Evolutionary conservation across 2,797 vertebrate species (phyloP), one percentile per base, ranked within the genome.

Genomic region (Parotocinclus haroldoi): DNA sequence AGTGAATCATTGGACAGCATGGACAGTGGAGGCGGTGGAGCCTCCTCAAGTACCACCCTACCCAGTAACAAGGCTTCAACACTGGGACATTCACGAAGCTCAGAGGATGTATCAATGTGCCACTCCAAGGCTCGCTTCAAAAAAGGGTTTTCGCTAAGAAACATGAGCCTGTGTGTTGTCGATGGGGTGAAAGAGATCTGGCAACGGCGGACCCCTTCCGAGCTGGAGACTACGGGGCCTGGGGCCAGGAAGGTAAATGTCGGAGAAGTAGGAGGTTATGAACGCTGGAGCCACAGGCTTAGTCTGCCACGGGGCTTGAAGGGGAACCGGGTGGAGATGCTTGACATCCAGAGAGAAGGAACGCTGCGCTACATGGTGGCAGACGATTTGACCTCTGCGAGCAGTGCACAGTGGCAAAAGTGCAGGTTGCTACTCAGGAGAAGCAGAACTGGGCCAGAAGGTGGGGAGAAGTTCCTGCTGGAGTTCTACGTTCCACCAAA

Each of bases 401-500:
- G 94, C 0, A 84, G 88, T 0, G 90, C 92, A 0, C 96, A 94
- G 85, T 99, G 96, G 96, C 96, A 98, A 84, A 98, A 98, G 79
- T 98, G 96, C 49, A 92, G 96, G 8, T 88, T 99, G 70, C 89
- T 99, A 74, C 89, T 99, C 51, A 89, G 93, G 71, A 95, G 94
- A 70, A 92, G 92, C 0, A 85, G 80, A n/a, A 80, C 84, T 73
- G 88, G 85, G 72, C 84, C 92, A 10, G 95, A 96, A 13, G 82
- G 92, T 10, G 92, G 91, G 0, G 94, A 98, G 71, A 88, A 85
- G 72, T 99, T 99, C 85, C 89, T 97, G 60, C 90, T 99, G 0
- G 96, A 99, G 87, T 98, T 99, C 83, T 99, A 94, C 10, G 94
- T 97, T 11, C 96, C 96, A 0, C 95, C 96, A 0, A 99, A 99